These are phyloP conservation scores for Aurelia aurita complex sp. Pacific DNA, from an alignment of 30 jellyfish, hydroid and myxozoan species.

Conservation along the genomic window DNA sequence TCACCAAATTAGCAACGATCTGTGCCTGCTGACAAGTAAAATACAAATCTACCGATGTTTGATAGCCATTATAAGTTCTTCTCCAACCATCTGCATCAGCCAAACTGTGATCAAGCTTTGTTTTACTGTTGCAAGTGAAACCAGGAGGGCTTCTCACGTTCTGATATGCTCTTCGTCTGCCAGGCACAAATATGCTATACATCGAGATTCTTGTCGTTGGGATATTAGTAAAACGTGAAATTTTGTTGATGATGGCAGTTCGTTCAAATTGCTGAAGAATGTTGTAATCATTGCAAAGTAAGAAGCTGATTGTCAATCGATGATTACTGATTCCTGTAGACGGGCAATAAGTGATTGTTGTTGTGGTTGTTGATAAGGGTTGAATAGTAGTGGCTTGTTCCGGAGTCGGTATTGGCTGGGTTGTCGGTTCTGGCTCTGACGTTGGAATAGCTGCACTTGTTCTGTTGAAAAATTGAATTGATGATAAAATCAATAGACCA, in stretches of 20 bases:
- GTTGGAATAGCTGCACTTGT: neutral
- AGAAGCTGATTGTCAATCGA: constrained; percentile 43
- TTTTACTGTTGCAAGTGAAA: constrained; percentile 19
- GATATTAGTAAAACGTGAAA: constrained; percentile 29
- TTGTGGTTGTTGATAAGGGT: constrained; percentile 3
- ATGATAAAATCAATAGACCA: no score
- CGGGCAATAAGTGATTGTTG: constrained; percentile 32
- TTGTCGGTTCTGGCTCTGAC: constrained; percentile 31
- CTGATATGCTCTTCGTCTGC: constrained; percentile 26
- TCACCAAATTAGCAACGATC: constrained; percentile 21
- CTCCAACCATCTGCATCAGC: constrained; percentile 63
- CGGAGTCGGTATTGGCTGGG: constrained; percentile 31
- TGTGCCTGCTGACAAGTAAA: constrained; percentile 49
- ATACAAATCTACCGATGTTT: constrained; percentile 39
- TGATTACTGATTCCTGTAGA: constrained; percentile 3
- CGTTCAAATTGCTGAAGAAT: constrained; percentile 18
- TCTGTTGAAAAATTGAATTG: no score
- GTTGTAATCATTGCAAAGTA: constrained; percentile 38
- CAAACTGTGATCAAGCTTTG: constrained; percentile 51
- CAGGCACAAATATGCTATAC: constrained; percentile 25
- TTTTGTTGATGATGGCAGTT: constrained; percentile 23
- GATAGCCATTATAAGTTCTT: constrained; percentile 41
- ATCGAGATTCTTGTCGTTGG: constrained; percentile 9
- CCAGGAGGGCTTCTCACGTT: constrained; percentile 39
- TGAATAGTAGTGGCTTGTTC: neutral